Evolutionary conservation across 2,797 vertebrate species (phyloP), one percentile per base, ranked within the genome.

Genomic region (Arnoldichthys spilopterus): DNA sequence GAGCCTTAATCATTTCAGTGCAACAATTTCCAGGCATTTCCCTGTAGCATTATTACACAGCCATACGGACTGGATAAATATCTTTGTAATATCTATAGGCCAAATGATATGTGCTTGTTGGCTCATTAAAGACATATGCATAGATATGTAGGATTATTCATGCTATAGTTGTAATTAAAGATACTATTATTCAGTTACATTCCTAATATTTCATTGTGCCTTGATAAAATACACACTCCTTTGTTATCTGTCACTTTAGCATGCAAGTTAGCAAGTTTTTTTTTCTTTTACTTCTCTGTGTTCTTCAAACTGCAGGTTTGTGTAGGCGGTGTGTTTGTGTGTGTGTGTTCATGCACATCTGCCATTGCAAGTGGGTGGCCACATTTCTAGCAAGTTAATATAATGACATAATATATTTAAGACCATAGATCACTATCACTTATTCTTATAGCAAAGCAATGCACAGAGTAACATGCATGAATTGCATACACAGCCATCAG

Each of bases 301-400:
- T 53, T 72, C 45, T 66, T 79, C 59, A 58, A 59, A 71, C 18
- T 76, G 76, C 71, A 66, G 28, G 47, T 53, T 34, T 78, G 72
- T 79, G 77, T 76, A 74, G 47, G 72, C 56, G 71, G 76, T 61
- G 26, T 77, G 47, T 73, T 53, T 66, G 12, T 76, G 37, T 47
- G 77, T 34, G 26, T 73, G 51, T 43, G 24, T 70, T 62, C n/a
- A 26, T 22, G 68, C 15, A 32, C 26, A 24, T 69, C 20, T 63
- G 63, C 70, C 26, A 58, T 64, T 20, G 61, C 64, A 66, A 70
- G 45, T 61, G 72, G 34, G 59, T 77, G 70, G 70, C 74, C 80
- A 73, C 32, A 11, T 56, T 77, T 80, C 56, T 64, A 80, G 34
- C 61, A 69, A 63, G 74, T 69, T 8, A 40, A 28, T 64, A 26